Evolutionary conservation across 2,888 invertebrate genomes (phyloP), one percentile per base, ranked within the genome.

Genomic region (Allophyes oxyacanthae): DNA sequence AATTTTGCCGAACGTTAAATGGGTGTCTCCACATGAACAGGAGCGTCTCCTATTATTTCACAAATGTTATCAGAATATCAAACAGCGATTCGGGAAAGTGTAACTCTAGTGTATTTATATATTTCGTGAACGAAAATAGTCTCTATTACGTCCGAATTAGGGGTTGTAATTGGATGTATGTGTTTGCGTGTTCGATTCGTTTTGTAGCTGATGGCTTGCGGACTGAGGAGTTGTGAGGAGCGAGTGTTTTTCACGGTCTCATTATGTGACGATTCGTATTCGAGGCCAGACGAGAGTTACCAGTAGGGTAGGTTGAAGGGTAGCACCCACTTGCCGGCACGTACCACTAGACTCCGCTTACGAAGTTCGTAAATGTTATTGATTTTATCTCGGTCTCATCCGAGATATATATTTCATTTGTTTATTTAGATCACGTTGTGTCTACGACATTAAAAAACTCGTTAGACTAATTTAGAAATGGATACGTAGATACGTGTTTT

Each of bases 181-280:
- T 44, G 54, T 61, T 56, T 49, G 44, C 55, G 72, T 68, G 66
- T 75, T 80, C 69, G 69, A 77, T 82, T 78, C 75, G 65, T 78
- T 81, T 72, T 64, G 77, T 66, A 76, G 75, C 71, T 78, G 83
- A 79, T 78, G 75, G 75, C 64, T 74, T 64, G 61, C 53, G 64
- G 72, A 77, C 80, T 83, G 84, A 83, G 82, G 83, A 88, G 84
- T 84, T 81, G 87, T 74, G 84, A 83, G 88, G 70, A 84, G 87
- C 89, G 87, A 90, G 91, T 92, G 91, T 91, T 89, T 89, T 91
- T 91, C 90, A 91, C 88, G 80, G 85, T 82, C 89, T 89, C 88
- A 91, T 92, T 91, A 91, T 83, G 81, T 80, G 88, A 86, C 87
- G 74, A 92, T 92, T 92, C 87, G 90, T 91, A 92, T 92, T 92